Percentiles rank a stretch among this genome's conserved stretches.
Conservation (phyloP, 2,113 vertebrate species). For the Rhinolophus sinicus region DNA sequence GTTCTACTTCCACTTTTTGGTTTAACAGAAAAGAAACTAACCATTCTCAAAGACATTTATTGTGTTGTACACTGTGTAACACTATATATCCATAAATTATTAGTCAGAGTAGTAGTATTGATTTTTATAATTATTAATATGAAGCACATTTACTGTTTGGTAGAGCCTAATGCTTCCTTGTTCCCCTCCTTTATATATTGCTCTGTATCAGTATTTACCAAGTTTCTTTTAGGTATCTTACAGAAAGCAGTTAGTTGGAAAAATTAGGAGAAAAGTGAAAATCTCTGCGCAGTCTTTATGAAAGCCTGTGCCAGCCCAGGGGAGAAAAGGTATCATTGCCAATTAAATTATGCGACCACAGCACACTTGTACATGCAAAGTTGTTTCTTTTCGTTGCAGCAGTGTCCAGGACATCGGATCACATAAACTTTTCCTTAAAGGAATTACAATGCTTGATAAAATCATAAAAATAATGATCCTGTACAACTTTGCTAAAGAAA, state of each 20-base stretch:
- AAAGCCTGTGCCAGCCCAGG: background rate
- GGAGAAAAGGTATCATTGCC: background rate
- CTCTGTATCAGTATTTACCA: background rate
- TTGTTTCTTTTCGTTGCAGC: background rate
- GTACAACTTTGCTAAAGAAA: background rate
- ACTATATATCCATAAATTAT: background rate
- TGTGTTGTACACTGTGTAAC: background rate
- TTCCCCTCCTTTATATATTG: background rate
- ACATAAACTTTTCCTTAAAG: background rate
- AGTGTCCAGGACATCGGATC: background rate
- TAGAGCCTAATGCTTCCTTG: background rate
- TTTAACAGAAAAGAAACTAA: background rate
- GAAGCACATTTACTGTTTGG: background rate
- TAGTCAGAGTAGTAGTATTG: background rate
- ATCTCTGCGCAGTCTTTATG: background rate
- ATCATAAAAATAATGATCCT: slow-evolving; percentile 7
- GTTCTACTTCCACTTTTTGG: background rate
- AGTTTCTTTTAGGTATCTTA: background rate
- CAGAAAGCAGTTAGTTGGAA: background rate
- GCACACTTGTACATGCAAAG: background rate
- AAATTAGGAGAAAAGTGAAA: background rate
- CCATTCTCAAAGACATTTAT: background rate
- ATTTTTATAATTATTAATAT: background rate
- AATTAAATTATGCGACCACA: background rate
- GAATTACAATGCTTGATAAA: background rate